Evolutionary conservation across 2,113 vertebrate species (phyloP).

Genomic region (Microcebus tavaratra): DNA sequence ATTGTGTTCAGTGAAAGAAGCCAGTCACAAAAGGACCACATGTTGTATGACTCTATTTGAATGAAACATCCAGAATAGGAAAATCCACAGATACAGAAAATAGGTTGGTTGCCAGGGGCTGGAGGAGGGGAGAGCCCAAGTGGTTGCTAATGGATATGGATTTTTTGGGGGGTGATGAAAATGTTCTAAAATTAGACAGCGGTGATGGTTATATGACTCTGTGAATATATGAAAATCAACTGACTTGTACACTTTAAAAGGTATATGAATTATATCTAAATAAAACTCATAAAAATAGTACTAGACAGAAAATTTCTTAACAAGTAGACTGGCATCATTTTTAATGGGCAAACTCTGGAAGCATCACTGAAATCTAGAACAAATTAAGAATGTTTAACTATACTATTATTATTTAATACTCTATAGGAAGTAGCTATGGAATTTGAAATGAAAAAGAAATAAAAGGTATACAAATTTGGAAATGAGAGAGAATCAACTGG

Average conservation of each 20-base stretch:
- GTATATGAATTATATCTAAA: background rate
- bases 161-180: background rate
- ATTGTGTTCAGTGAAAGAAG: background rate
- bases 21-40: background rate
- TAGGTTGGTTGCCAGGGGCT: background rate
- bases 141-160: background rate
- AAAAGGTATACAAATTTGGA: background rate
- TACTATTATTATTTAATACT: background rate
- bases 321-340: background rate
- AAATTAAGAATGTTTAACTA: background rate
- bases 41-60: background rate
- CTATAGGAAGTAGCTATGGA: background rate
- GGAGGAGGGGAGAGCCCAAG: background rate
- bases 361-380: background rate
- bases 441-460: background rate
- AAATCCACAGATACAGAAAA: background rate
- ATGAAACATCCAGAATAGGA: background rate
- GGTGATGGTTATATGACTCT: background rate
- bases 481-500: background rate
- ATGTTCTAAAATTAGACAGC: background rate
- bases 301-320: background rate
- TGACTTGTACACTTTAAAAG: background rate
- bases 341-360: background rate
- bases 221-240: background rate
- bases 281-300: conserved; percentile 7